Evolutionary conservation across 2,113 vertebrate species (phyloP).

Genomic region (Prietella phreatophila): DNA sequence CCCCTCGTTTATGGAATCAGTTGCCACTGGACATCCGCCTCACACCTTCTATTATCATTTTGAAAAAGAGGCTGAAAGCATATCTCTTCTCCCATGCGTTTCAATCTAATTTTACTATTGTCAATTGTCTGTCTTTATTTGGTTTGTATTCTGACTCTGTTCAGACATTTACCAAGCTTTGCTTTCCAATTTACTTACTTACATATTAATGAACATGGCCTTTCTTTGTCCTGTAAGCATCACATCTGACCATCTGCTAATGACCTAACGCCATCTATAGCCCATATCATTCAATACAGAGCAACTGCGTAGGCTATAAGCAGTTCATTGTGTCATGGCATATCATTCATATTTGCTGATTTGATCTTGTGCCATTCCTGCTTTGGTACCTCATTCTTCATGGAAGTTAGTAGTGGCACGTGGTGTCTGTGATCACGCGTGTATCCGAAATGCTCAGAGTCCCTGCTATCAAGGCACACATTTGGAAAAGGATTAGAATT

Average conservation of each 20-base stretch:
- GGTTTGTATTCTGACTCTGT: too few species aligned
- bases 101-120: too few species aligned
- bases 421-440: neutral
- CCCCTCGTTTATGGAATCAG: too few species aligned
- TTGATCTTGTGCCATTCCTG: neutral
- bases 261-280: neutral
- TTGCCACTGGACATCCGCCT: too few species aligned
- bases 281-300: neutral
- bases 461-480: neutral
- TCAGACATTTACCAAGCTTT: too few species aligned
- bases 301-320: neutral
- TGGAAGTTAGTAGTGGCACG: neutral
- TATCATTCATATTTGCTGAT: neutral
- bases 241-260: neutral
- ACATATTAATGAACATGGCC: neutral
- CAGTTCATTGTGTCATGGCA: neutral
- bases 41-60: too few species aligned
- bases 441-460: neutral
- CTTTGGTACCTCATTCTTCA: neutral
- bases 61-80: too few species aligned
- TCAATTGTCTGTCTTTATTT: too few species aligned
- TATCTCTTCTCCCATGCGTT: too few species aligned
- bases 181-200: too few species aligned
- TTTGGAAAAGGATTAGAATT: neutral
- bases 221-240: neutral